Evolutionary conservation across 1,140 invertebrate species (phyloP).

Genomic region (Euschistus heros): DNA sequence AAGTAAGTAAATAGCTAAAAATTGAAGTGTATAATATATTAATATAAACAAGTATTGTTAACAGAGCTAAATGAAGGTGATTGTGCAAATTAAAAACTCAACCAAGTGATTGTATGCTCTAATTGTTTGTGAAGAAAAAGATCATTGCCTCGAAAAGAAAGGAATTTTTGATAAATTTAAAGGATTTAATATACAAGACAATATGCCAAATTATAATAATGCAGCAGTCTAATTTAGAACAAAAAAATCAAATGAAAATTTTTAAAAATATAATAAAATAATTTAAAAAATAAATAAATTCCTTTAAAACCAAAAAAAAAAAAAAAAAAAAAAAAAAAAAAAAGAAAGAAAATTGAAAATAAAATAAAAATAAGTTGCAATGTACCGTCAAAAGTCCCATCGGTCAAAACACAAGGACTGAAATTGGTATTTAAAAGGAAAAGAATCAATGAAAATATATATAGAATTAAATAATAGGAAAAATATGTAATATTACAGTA

Average conservation of each 20-base stretch:
- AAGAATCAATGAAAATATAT: constrained; percentile 20
- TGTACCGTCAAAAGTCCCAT: constrained; percentile 18
- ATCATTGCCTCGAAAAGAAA: constrained; percentile 9
- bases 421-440: constrained; percentile 16
- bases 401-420: constrained; percentile 23
- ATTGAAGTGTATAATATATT: neutral
- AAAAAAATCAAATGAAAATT: neutral
- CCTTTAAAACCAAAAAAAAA: constrained; percentile 1
- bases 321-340: neutral
- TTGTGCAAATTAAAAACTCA: constrained; percentile 12
- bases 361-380: constrained; percentile 8
- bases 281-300: no score
- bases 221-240: constrained; percentile 12
- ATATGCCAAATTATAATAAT: constrained; percentile 13
- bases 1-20: neutral
- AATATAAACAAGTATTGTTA: constrained; percentile 7
- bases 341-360: no score
- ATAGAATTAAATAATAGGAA: constrained; percentile 28
- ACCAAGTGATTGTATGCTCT: constrained; percentile 13
- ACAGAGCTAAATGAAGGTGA: constrained; percentile 9
- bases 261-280: constrained; percentile 1
- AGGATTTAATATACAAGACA: constrained; percentile 9
- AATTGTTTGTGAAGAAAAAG: neutral
- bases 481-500: constrained; percentile 28
- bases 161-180: neutral